Evolutionary conservation across 1,140 invertebrate genomes (phyloP), one percentile per base, ranked within the genome.

Genomic region (Drosophila sturtevanti): DNA sequence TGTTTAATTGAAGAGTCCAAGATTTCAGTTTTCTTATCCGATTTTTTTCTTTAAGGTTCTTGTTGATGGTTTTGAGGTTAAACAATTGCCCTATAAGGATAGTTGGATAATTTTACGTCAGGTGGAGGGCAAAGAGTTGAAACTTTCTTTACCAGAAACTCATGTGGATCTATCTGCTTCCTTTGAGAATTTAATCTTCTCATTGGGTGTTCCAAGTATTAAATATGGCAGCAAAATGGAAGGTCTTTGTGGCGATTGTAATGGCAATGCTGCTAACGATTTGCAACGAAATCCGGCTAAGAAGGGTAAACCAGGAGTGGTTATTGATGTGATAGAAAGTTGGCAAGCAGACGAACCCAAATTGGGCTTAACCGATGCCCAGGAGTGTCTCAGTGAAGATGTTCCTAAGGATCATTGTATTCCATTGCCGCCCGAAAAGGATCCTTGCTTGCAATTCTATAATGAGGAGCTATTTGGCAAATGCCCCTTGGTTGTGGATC

Each of bases 241-340:
- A 91, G 97, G 96, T 38, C 91, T 97, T 0, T 97, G 96, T 89
- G 96, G 96, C 58, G 94, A 95, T 72, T 97, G 96, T 85, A 96
- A 96, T 72, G 93, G 93, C 10, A 93, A 96, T 80, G 89, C 93
- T 10, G 92, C 93, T 0, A 94, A 95, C 79, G 95, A 96, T 80
- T 81, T 96, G 21, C 93, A 80, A 35, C 72, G 92, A n/a, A 94
- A 93, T 64, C 92, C 92, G 9, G 79, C 87, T 0, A 90, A 81
- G 54, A 74, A 86, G 92, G 9, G 41, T 9, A 78, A 80, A 58
- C 37, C 73, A 3, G 75, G 87, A 51, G 18, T 73, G 22, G 16
- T 21, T 11, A 64, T 61, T 0, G 93, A 94, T 41, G 95, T 95
- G 77, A 94, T 94, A 0, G 89, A 93, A 48, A 94, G 93, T 63